Conservation (phyloP, 2,113 vertebrate genomes). For the Bos indicus region DNA sequence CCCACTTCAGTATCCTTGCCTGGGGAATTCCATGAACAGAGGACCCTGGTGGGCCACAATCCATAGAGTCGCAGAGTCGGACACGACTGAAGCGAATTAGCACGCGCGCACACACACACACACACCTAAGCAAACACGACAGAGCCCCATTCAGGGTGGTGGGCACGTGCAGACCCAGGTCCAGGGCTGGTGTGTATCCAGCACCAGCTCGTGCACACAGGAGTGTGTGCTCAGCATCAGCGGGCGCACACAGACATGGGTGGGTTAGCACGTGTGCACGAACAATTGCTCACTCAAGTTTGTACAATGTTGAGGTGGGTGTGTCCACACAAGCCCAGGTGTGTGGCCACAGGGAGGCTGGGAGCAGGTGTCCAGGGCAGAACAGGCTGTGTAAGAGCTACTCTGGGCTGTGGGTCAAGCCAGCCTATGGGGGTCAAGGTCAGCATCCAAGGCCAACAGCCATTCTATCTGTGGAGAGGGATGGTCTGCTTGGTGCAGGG, state of each 20-base stretch:
- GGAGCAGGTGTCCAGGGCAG: accelerated
- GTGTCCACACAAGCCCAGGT: accelerated
- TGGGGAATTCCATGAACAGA: not conserved
- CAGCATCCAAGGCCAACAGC: not conserved
- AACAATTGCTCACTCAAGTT: not conserved
- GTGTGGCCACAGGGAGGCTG: accelerated
- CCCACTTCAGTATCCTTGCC: not conserved
- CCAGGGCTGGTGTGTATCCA: not conserved
- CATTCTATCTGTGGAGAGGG: not conserved
- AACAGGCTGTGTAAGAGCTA: not conserved
- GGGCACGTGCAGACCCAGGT: accelerated
- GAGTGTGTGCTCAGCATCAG: not conserved
- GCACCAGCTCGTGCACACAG: not conserved
- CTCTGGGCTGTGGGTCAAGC: not conserved
- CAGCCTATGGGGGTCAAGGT: accelerated
- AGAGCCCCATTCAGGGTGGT: not conserved
- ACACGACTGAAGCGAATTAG: not conserved
- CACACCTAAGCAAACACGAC: not conserved
- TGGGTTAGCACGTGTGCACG: accelerated
- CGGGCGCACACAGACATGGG: accelerated
- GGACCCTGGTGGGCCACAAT: not conserved
- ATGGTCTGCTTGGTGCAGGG: not conserved
- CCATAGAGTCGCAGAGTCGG: not conserved
- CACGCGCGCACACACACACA: not conserved
- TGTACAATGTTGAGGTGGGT: accelerated